Evolutionary conservation across 2,888 invertebrate genomes (phyloP).

Genomic region (Polymixis flavicincta): DNA sequence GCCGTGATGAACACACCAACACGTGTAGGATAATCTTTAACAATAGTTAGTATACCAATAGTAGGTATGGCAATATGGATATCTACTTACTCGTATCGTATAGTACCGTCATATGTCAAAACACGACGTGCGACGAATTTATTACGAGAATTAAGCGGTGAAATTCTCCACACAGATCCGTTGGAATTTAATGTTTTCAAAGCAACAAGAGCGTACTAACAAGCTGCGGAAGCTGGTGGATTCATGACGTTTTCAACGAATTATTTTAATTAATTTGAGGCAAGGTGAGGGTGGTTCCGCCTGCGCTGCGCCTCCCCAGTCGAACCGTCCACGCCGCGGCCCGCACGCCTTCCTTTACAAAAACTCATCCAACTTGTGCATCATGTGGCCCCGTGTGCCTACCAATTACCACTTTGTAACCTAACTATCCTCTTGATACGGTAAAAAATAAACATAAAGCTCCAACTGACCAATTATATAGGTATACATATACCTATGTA

Average conservation of each 20-base stretch:
- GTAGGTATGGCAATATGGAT: conserved; percentile 18
- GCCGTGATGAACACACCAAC: conserved; percentile 11
- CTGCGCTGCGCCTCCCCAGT: conserved; percentile 56
- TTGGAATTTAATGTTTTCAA: conserved; percentile 72
- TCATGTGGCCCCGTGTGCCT: conserved; percentile 60
- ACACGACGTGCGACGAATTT: conserved; percentile 69
- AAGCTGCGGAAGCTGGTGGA: conserved; percentile 72
- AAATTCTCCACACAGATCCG: conserved; percentile 64
- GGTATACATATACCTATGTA: neutral
- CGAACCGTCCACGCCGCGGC: conserved; percentile 43
- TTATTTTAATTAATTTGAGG: conserved; percentile 80
- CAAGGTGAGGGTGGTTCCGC: conserved; percentile 67
- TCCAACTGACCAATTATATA: conserved; percentile 2
- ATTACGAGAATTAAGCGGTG: conserved; percentile 66
- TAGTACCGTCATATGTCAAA: conserved; percentile 67
- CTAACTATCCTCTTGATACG: conserved; percentile 24
- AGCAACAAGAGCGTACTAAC: conserved; percentile 76
- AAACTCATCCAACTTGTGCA: conserved; percentile 74
- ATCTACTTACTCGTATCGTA: conserved; percentile 56
- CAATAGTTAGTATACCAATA: conserved; percentile 8
- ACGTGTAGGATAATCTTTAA: conserved; percentile 19
- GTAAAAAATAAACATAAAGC: conserved; percentile 20
- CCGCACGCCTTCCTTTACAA: conserved; percentile 49
- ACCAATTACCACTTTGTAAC: conserved; percentile 64
- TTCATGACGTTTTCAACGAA: conserved; percentile 76